phyloP scores from a whole-genome alignment of 2,113 vertebrate species.

The Charadrius vociferus region DNA sequence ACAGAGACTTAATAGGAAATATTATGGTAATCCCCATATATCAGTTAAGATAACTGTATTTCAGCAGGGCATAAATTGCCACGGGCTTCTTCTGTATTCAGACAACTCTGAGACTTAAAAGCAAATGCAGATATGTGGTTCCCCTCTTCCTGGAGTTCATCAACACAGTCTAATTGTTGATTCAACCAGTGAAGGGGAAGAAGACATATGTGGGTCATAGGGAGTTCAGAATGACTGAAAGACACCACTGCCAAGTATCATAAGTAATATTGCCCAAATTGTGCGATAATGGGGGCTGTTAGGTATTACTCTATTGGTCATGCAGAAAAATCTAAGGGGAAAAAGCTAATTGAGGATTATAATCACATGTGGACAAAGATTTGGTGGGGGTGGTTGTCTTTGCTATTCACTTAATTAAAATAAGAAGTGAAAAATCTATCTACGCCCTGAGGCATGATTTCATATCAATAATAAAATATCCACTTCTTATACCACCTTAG shows the following conservation, averaged over 20 bases:
- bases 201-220: background rate
- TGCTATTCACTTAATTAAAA: background rate
- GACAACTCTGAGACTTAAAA: slow-evolving; percentile 32
- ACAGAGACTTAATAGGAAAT: slow-evolving; percentile 51
- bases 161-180: slow-evolving; percentile 6
- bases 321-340: background rate
- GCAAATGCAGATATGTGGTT: slow-evolving; percentile 39
- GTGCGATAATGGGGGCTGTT: background rate
- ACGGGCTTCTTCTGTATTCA: slow-evolving; percentile 27
- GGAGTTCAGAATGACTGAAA: slow-evolving; percentile 8
- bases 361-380: background rate
- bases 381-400: background rate
- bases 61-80: slow-evolving; percentile 61
- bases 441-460: background rate
- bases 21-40: slow-evolving; percentile 59
- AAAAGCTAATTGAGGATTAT: background rate
- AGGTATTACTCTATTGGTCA: background rate
- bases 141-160: background rate
- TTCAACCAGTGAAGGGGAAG: background rate
- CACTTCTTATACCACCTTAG: background rate
- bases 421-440: background rate
- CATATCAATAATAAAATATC: background rate
- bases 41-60: slow-evolving; percentile 61
- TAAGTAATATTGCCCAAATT: background rate
- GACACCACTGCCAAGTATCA: background rate